Evolutionary conservation across 1,140 invertebrate genomes (phyloP).

Genomic region (Cyclina sinensis): DNA sequence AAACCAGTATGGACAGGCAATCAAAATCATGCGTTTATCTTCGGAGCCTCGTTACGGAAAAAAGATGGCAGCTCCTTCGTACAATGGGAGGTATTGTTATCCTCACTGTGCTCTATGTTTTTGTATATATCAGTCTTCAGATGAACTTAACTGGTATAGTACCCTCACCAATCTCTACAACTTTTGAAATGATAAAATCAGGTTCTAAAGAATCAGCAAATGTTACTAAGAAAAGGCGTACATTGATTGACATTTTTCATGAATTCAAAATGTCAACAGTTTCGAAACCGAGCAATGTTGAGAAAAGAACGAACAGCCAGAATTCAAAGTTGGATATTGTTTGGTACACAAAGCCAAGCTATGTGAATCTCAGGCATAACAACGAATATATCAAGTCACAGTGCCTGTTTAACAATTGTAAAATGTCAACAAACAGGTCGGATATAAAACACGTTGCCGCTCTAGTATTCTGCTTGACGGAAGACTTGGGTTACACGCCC

Average conservation of each 20-base stretch:
- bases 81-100: background rate
- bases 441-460: background rate
- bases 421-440: background rate
- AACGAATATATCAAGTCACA: background rate
- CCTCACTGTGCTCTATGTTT: background rate
- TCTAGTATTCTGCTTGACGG: constrained; percentile 23
- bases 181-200: background rate
- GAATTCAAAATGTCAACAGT: background rate
- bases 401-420: constrained; percentile 36
- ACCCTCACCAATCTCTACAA: background rate
- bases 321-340: background rate
- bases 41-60: too few species aligned
- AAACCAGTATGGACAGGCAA: too few species aligned
- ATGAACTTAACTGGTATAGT: background rate
- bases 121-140: background rate
- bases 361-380: background rate
- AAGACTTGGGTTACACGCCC: background rate
- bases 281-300: background rate
- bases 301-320: background rate
- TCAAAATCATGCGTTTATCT: too few species aligned
- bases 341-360: constrained; percentile 54
- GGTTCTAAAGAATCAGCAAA: background rate
- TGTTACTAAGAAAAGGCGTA: background rate
- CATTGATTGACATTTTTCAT: background rate
- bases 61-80: too few species aligned